Percentiles rank a stretch among this genome's conserved stretches.
Evolutionary conservation across 2,888 invertebrate species (phyloP).

Genomic region (Sarcophaga rosellei): DNA sequence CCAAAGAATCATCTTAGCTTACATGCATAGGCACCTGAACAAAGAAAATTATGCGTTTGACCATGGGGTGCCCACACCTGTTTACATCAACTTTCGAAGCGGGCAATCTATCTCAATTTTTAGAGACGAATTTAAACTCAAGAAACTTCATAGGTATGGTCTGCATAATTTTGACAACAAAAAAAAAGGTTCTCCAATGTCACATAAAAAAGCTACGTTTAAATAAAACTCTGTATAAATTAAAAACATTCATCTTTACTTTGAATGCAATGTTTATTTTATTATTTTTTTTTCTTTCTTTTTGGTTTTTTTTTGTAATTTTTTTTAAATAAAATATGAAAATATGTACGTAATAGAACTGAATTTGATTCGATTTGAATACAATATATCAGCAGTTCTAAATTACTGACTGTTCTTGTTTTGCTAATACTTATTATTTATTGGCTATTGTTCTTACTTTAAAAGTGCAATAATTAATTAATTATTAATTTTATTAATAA

Average conservation of each 20-base stretch:
- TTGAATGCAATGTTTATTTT: constrained; percentile 41
- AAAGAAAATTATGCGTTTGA: too few relatives aligned
- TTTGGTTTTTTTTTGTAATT: not conserved
- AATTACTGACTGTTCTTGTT: constrained; percentile 14
- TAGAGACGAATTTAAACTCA: too few relatives aligned
- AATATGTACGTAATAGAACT: constrained; percentile 25
- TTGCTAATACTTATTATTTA: constrained; percentile 1
- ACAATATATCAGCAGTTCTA: constrained; percentile 29
- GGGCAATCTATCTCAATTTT: too few relatives aligned
- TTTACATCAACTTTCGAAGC: too few relatives aligned
- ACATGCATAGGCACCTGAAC: too few relatives aligned
- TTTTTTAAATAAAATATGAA: constrained; percentile 58
- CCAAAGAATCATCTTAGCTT: too few relatives aligned
- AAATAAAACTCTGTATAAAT: constrained; percentile 10
- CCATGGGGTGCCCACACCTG: too few relatives aligned
- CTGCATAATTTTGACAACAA: too few relatives aligned
- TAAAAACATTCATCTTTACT: constrained; percentile 58
- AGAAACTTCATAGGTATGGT: too few relatives aligned
- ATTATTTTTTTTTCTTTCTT: constrained; percentile 14
- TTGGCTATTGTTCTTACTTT: constrained; percentile 1
- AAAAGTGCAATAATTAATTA: constrained; percentile 45
- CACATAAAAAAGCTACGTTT: too few relatives aligned
- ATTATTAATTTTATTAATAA: constrained; percentile 33
- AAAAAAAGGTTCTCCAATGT: too few relatives aligned
- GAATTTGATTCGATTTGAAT: constrained; percentile 39